Base-by-base conservation (phyloP, 2,113 vertebrate species). In the Sphyrna mokarran region DNA sequence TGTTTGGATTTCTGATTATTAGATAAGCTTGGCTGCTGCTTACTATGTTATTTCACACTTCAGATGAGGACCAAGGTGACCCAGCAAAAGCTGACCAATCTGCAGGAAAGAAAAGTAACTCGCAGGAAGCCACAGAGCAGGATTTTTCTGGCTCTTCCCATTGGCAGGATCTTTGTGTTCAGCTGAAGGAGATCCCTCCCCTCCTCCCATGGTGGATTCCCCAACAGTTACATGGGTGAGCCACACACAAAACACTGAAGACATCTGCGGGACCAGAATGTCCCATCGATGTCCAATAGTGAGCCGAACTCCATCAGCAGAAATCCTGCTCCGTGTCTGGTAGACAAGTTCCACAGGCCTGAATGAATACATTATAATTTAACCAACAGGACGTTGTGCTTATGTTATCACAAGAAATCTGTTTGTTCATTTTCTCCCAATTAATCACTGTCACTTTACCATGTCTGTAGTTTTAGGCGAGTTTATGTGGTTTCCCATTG, bases 401-500 rank as follows among this genome's bases (percentile, higher is more conserved):
- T 18, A 43, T 94, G 91, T 94, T 94, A 94, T 94, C 66, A 70
- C 91, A 68, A 68, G 20, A 70, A 66, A 66, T 94, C 29, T 94
- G n/a, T 69, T 94, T 94, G 91, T 20, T 69, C 40, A 94, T 94
- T 69, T 94, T 94, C 68, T 9, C 91, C 91, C 22, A 69, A 69
- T 94, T 94, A 94, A 94, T 94, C 91, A 94, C 58, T 94, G 61
- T 94, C 91, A 94, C 33, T 37, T 68, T 22, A 20, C 66, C 2
- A 94, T 22, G 91, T 26, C 91, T 94, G 66, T 26, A 40, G 61
- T 94, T 91, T 96, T 10, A 1, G 26, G 86, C n/a, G 72, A 96
- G 90, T 61, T 96, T 48, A 6, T 96, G 95, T 95, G 96, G 95
- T 96, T 96, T 97, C 97, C 96, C 97, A 97, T 96, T 96, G 97